Evolutionary conservation across 2,888 invertebrate genomes (phyloP), one percentile per base, ranked within the genome.

Genomic region (Fragum fragum): DNA sequence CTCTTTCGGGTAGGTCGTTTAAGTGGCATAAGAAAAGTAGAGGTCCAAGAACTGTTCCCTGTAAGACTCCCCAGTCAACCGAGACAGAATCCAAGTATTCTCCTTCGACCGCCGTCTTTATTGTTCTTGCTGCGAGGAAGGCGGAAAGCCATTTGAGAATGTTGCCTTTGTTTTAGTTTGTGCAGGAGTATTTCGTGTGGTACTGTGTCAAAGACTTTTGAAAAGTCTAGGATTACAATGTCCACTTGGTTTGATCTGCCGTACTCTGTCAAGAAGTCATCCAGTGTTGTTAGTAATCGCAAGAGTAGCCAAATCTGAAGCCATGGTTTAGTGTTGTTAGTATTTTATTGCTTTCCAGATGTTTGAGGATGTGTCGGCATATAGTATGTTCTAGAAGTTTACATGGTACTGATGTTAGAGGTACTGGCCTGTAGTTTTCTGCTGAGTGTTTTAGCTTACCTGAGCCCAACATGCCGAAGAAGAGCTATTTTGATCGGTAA

Each of bases 321-420:
- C 76, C 76, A 69, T 59, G 69, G 36, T 76, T 69, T 26, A 69
- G 55, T 3, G 21, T 39, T 55, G 75, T 75, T 1, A 75, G 69
- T 1, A 74, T 53, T 1, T 28, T 39, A 21, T 74, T 18, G 52
- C 66, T 68, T 39, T 39, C 23, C 3, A 63, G 7, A 21, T 66
- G 66, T 21, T 52, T 32, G 18, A 36, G 9, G 7, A 39, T 66
- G 39, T 66, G 32, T 5, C 66, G 32, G 39, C 66, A 73, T 1
- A 73, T 73, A 47, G 63, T 74, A 23, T 74, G 74, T 69, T 76
- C 76, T 16, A 76, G 47, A n/a, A 59, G 32, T 52, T 74, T 66
- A 23, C 52, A 52, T 3, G 39, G 63, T 18, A 74, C 74, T 14
- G 63, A 74, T 1, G 74, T 74, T 18, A 76, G 29, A 2, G 76